Evolutionary conservation across 2,888 invertebrate genomes (phyloP), one percentile per base, ranked within the genome.

Genomic region (Heliconius ismenius): DNA sequence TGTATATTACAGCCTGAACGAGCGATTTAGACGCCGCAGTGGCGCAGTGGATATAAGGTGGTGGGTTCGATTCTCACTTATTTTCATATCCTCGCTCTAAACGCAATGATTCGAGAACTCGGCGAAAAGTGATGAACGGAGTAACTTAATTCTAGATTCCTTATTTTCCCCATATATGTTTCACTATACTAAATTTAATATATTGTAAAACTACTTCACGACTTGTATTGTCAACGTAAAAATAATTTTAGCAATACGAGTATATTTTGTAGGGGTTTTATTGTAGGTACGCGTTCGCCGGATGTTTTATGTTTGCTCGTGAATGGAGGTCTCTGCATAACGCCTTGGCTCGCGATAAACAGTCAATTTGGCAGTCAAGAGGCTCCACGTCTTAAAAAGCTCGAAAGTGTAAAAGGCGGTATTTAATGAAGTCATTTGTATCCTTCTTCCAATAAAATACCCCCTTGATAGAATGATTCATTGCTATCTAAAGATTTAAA

Each of bases 371-470:
- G 84, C 81, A 82, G 62, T 62, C 21, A 84, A 84, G 83, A 86
- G 85, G 83, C 85, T 87, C 84, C 85, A 84, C 84, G 84, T 84
- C 83, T 83, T 83, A 82, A 85, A 43, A 84, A 85, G 82, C 83
- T 84, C 82, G 83, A 82, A 85, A 87, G 86, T 87, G 86, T 87
- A 89, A 88, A 88, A 84, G 85, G 83, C 80, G 80, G 84, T 81
- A 83, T 85, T 88, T 89, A 90, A 91, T 89, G 87, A 90, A 91
- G 88, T 86, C 86, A 88, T 91, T 90, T 89, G 88, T 85, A 86
- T 81, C 82, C 81, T 85, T 83, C 82, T 84, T 82, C 83, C 81
- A 79, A 81, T 84, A 81, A 82, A 84, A 84, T 82, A 80, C 83
- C 81, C 77, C 80, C 81, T 83, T 86, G 84, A 88, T 89, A 80